Evolutionary conservation across 2,888 invertebrate genomes (phyloP).

Genomic region (Phrixothrix hirtus): DNA sequence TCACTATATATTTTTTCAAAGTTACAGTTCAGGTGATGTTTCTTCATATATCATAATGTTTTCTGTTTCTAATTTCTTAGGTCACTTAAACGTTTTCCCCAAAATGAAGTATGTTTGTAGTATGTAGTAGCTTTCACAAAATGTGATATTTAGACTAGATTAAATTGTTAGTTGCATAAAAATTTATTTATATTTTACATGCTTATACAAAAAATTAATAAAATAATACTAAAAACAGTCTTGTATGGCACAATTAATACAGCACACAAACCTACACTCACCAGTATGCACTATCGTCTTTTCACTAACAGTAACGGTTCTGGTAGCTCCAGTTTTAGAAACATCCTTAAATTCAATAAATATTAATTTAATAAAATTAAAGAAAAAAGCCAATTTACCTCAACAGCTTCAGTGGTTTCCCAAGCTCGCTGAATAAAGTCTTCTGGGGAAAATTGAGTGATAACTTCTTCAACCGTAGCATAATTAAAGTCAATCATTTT

Average conservation of each 20-base stretch:
- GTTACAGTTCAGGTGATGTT: too few species aligned
- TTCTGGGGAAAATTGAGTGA: constrained; percentile 79
- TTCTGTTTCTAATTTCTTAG: too few species aligned
- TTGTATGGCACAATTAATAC: constrained; percentile 30
- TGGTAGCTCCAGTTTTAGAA: constrained; percentile 51
- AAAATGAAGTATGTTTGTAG: too few species aligned
- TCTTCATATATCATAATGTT: too few species aligned
- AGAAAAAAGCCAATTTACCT: constrained; percentile 57
- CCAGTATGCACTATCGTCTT: constrained; percentile 58
- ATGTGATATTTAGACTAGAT: too few species aligned
- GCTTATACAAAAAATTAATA: background rate
- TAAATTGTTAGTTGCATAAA: too few species aligned
- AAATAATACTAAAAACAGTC: constrained; percentile 25
- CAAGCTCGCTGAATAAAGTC: constrained; percentile 82
- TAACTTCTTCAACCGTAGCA: constrained; percentile 81
- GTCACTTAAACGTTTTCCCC: too few species aligned
- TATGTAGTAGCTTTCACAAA: too few species aligned
- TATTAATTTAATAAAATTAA: constrained; percentile 1
- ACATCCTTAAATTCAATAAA: constrained; percentile 44
- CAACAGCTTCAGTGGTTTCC: constrained; percentile 72
- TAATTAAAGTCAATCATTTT: constrained; percentile 82
- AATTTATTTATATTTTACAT: too few species aligned
- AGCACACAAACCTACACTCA: constrained; percentile 44
- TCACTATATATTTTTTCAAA: too few species aligned
- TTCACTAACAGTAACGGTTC: constrained; percentile 55